Percentiles rank a stretch among this genome's conserved stretches.
Conservation (phyloP, 2,797 vertebrate species). For the Zalophus californianus region DNA sequence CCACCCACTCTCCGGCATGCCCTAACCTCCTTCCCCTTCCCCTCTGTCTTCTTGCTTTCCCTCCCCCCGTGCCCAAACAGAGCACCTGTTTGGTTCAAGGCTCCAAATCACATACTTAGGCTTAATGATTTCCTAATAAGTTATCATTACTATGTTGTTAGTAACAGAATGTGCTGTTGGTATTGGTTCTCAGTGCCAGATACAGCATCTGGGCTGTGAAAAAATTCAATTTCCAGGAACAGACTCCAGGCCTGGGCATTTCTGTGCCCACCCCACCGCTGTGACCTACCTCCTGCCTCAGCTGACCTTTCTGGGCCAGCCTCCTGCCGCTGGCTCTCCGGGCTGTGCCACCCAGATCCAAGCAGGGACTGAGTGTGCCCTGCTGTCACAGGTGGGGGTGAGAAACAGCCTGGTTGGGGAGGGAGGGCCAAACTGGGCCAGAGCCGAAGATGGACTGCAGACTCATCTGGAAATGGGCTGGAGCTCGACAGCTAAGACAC, state of each 20-base stretch:
- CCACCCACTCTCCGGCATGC: not conserved
- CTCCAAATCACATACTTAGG: not conserved
- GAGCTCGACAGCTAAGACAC: not conserved
- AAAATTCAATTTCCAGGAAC: not conserved
- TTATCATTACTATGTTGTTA: not conserved
- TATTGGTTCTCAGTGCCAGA: not conserved
- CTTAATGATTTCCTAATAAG: constrained; percentile 30
- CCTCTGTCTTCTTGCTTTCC: not conserved
- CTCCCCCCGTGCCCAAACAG: not conserved
- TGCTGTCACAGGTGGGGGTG: not conserved
- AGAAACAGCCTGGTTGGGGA: not conserved
- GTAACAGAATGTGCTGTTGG: not conserved
- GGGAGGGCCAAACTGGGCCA: too few species aligned
- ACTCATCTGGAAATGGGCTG: not conserved
- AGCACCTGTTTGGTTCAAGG: not conserved
- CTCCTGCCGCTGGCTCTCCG: not conserved
- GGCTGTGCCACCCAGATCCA: not conserved
- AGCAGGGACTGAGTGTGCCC: not conserved
- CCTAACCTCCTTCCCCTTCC: not conserved
- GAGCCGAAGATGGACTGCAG: not conserved
- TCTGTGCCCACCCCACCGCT: not conserved
- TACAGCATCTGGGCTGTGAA: not conserved
- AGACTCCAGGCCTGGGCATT: not conserved
- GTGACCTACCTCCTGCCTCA: not conserved
- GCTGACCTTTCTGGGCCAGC: not conserved